These are phyloP conservation scores for Aleadryas rufinucha DNA, from an alignment of 2,113 vertebrate species.

Conservation along the genomic window DNA sequence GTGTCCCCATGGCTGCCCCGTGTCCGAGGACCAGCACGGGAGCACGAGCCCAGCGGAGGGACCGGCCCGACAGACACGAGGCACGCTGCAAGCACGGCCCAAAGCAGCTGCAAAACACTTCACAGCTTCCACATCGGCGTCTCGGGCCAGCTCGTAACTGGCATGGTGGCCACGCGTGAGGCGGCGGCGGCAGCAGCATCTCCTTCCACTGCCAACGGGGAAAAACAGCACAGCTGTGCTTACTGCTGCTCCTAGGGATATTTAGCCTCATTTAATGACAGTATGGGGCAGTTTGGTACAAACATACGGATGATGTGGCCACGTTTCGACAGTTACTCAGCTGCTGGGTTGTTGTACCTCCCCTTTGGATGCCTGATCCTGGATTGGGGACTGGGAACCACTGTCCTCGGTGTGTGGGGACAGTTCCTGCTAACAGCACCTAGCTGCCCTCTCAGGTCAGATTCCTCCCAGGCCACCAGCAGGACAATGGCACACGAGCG, in stretches of 20 bases:
- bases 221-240: background rate
- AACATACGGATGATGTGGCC: accelerated
- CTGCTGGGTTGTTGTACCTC: background rate
- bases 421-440: background rate
- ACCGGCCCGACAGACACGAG: background rate
- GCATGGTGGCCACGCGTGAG: background rate
- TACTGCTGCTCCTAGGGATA: background rate
- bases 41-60: accelerated
- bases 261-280: background rate
- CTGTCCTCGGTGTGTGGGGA: accelerated
- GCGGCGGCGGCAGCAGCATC: background rate
- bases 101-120: background rate
- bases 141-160: background rate
- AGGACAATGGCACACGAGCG: accelerated
- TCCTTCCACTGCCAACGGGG: background rate
- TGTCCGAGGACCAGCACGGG: accelerated
- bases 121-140: background rate
- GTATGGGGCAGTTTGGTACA: background rate
- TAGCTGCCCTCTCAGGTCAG: background rate
- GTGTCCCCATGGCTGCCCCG: accelerated
- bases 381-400: accelerated
- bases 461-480: background rate
- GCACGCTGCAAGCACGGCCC: accelerated
- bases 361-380: accelerated
- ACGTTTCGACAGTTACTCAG: accelerated